phyloP scores from a whole-genome alignment of 2,797 vertebrate genomes.

The Huso huso region DNA sequence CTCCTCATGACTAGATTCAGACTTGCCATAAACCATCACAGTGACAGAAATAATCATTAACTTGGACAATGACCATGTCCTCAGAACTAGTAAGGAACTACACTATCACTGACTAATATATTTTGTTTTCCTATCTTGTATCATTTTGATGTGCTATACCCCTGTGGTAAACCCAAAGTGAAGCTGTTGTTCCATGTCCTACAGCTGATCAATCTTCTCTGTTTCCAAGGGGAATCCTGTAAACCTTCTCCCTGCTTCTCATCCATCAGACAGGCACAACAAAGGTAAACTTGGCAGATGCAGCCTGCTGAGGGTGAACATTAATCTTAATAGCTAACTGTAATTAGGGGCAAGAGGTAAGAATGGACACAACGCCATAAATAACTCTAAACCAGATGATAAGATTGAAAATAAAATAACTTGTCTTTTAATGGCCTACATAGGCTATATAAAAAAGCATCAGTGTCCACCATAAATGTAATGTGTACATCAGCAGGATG shows the following conservation, averaged over 20 bases:
- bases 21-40: too few species aligned
- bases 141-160: constrained; percentile 30
- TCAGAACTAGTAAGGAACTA: too few species aligned
- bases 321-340: constrained; percentile 44
- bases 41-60: too few species aligned
- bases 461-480: constrained; percentile 10
- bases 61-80: too few species aligned
- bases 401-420: constrained; percentile 30
- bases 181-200: constrained; percentile 25
- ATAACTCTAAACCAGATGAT: constrained; percentile 33
- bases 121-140: constrained; percentile 11
- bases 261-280: constrained; percentile 39
- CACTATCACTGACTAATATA: too few species aligned
- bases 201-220: constrained; percentile 23
- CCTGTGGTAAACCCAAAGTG: constrained; percentile 22
- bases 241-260: constrained; percentile 22
- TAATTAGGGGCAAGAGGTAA: constrained; percentile 47
- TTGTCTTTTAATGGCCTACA: constrained; percentile 31
- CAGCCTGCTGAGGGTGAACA: constrained; percentile 26
- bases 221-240: constrained; percentile 26
- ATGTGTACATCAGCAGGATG: too few species aligned
- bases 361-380: constrained; percentile 35
- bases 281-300: constrained; percentile 41
- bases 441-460: constrained; percentile 14
- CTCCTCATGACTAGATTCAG: too few species aligned